phyloP scores from a whole-genome alignment of 2,113 vertebrate genomes.

The Zosterops pallidus region DNA sequence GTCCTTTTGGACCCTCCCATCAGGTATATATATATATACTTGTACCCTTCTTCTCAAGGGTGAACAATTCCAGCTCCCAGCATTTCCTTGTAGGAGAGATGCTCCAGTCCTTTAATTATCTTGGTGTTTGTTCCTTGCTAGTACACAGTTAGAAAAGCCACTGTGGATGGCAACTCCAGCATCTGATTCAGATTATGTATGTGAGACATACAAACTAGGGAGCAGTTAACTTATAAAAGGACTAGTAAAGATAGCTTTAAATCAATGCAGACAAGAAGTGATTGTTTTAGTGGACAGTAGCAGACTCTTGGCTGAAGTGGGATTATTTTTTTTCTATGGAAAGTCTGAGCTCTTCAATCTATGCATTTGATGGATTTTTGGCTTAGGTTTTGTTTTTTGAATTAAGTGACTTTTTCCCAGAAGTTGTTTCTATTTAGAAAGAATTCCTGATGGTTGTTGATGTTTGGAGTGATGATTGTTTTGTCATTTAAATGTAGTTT shows the following conservation, averaged over 20 bases:
- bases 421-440: not conserved
- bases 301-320: not conserved
- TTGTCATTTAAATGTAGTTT: not conserved
- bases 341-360: not conserved
- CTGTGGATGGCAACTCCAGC: not conserved
- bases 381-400: not conserved
- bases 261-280: not conserved
- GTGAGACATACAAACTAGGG: rapidly evolving
- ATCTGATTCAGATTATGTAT: too few relatives aligned
- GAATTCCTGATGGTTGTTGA: not conserved
- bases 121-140: not conserved
- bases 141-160: not conserved
- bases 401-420: not conserved
- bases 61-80: not conserved
- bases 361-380: not conserved
- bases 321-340: not conserved
- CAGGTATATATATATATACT: not conserved
- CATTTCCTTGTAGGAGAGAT: not conserved
- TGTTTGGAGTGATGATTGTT: not conserved
- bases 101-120: not conserved
- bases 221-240: not conserved
- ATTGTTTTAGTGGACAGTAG: not conserved
- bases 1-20: not conserved
- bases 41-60: not conserved
- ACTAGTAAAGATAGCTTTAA: not conserved